These are phyloP conservation scores for Metallyticus violacea DNA, from an alignment of 2,888 invertebrate species.

Conservation along the genomic window DNA sequence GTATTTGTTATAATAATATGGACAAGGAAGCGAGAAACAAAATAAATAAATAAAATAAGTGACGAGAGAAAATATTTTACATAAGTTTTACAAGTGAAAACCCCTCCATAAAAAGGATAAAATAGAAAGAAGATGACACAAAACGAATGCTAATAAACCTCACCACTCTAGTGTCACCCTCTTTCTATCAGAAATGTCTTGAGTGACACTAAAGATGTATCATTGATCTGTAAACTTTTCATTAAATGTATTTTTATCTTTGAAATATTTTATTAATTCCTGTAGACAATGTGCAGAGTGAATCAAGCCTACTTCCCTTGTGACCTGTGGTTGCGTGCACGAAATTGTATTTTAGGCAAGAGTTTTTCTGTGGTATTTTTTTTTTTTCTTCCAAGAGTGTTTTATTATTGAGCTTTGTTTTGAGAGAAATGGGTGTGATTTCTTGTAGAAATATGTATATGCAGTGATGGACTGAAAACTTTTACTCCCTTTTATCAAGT, in stretches of 20 bases:
- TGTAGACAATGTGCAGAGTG: conserved; percentile 27
- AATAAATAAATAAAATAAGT: background rate
- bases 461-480: conserved; percentile 34
- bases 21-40: background rate
- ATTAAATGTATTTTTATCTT: conserved; percentile 38
- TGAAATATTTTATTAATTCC: conserved; percentile 35
- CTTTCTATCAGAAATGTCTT: conserved; percentile 26
- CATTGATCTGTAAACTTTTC: conserved; percentile 34
- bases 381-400: conserved; percentile 31
- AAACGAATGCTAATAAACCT: background rate
- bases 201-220: conserved; percentile 34
- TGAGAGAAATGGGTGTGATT: conserved; percentile 32
- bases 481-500: conserved; percentile 31
- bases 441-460: conserved; percentile 32
- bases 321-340: conserved; percentile 24
- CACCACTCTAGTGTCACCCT: background rate
- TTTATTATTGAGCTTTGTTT: conserved; percentile 30
- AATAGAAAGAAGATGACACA: background rate
- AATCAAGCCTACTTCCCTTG: conserved; percentile 8
- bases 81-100: conserved; percentile 4
- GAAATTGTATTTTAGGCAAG: conserved; percentile 30
- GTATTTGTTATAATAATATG: background rate
- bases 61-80: conserved; percentile 7
- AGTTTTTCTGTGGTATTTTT: conserved; percentile 31
- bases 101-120: background rate